phyloP scores from a whole-genome alignment of 2,888 invertebrate species.

The Choristoneura rosaceana region DNA sequence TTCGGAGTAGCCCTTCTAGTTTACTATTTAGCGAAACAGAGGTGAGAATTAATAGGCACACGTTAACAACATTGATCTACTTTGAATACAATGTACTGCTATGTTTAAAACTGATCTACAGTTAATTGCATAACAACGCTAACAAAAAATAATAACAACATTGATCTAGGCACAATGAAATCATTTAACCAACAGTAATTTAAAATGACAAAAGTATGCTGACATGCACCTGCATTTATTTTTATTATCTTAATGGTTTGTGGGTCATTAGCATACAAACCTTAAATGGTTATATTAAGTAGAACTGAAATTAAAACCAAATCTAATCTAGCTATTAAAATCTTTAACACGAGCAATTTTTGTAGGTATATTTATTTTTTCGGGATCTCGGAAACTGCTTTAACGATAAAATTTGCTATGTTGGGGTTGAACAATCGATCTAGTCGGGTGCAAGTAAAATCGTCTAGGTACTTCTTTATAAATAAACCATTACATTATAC shows the following conservation, averaged over 20 bases:
- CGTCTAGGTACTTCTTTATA: neutral
- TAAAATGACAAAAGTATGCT: neutral
- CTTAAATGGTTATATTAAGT: neutral
- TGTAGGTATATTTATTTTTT: too few relatives aligned
- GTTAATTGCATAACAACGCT: neutral
- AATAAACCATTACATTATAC: neutral
- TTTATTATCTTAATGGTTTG: neutral
- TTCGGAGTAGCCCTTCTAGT: too few relatives aligned
- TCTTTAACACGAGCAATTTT: too few relatives aligned
- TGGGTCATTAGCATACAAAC: neutral
- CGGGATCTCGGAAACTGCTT: too few relatives aligned
- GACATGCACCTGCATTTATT: neutral
- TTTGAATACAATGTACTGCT: neutral
- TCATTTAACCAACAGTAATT: neutral
- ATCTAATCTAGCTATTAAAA: too few relatives aligned
- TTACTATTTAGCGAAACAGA: neutral
- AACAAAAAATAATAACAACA: neutral
- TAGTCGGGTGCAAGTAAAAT: too few relatives aligned
- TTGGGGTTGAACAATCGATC: too few relatives aligned
- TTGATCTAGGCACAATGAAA: neutral
- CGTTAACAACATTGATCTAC: constrained; percentile 5
- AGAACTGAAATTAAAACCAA: neutral
- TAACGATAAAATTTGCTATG: too few relatives aligned
- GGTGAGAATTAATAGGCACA: neutral
- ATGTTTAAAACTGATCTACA: neutral